phyloP scores from a whole-genome alignment of 2,888 invertebrate genomes.

The Metalampra italica region DNA sequence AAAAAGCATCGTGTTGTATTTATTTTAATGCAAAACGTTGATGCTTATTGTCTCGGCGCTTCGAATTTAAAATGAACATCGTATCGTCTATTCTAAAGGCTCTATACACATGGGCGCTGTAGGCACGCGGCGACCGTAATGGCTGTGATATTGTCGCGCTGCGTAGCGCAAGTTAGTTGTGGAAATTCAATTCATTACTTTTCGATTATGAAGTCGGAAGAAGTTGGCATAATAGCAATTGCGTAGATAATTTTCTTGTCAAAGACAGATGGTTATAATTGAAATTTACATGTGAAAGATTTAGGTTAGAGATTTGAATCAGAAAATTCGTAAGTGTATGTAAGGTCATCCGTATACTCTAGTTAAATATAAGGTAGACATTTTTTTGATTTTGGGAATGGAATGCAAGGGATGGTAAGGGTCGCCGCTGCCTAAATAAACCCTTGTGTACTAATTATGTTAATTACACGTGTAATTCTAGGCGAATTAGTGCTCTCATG shows the following conservation, averaged over 20 bases:
- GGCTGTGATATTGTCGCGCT: conserved; percentile 61
- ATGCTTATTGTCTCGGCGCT: too few relatives aligned
- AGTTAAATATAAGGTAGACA: conserved; percentile 18
- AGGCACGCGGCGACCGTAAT: conserved; percentile 48
- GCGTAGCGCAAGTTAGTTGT: conserved; percentile 24
- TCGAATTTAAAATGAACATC: background rate
- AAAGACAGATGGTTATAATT: background rate
- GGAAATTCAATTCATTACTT: conserved; percentile 14
- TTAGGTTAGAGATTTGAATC: conserved; percentile 21
- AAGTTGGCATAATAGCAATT: background rate
- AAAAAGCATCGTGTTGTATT: too few relatives aligned
- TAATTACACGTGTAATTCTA: conserved; percentile 8
- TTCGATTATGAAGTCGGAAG: background rate
- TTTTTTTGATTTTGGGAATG: conserved; percentile 10
- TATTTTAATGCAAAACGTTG: too few relatives aligned
- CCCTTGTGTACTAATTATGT: conserved; percentile 8
- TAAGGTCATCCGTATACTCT: conserved; percentile 21
- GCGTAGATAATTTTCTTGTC: background rate
- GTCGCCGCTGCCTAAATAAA: conserved; percentile 24
- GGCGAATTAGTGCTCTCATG: conserved; percentile 36
- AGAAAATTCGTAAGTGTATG: conserved; percentile 13
- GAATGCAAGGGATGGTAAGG: conserved; percentile 19
- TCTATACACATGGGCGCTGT: conserved; percentile 2
- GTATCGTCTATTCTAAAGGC: background rate
- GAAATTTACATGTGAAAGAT: background rate